Evolutionary conservation across 92 coral and sea anemone species (phyloP).

Genomic region (Parazoanthus atlanticus): DNA sequence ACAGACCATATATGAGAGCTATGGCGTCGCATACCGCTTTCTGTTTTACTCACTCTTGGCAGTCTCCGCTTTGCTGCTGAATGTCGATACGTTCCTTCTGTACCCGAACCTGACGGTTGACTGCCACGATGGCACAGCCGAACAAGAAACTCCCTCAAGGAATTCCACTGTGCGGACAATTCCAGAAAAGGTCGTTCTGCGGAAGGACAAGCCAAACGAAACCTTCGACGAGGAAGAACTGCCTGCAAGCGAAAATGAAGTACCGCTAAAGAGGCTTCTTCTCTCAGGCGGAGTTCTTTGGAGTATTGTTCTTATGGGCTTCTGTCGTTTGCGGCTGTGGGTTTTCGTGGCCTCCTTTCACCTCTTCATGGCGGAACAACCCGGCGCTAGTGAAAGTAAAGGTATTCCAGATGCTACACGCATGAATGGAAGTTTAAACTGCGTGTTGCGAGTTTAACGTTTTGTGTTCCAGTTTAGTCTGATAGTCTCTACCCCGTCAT

Average conservation of each 20-base stretch:
- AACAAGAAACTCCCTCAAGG: not conserved
- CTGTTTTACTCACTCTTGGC: slow-evolving; percentile 19
- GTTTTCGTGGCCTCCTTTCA: slow-evolving; percentile 19
- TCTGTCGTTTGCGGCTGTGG: slow-evolving; percentile 21
- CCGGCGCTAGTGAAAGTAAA: not conserved
- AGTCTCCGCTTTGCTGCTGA: not conserved
- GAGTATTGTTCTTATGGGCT: slow-evolving; percentile 21
- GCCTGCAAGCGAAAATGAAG: not conserved
- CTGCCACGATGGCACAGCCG: not conserved
- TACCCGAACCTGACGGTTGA: not conserved
- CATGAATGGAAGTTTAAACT: too few relatives aligned
- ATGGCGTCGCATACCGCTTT: slow-evolving; percentile 25
- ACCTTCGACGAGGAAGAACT: not conserved
- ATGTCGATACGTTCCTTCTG: slow-evolving; percentile 6
- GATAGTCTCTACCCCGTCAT: too few relatives aligned
- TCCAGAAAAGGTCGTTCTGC: not conserved
- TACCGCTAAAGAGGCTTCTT: not conserved
- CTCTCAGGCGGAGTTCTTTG: slow-evolving; percentile 22
- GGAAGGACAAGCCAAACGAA: not conserved
- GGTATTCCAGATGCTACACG: not conserved
- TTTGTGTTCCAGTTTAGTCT: too few relatives aligned
- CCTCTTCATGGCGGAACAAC: slow-evolving; percentile 29
- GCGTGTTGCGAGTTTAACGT: too few relatives aligned
- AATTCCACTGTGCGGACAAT: not conserved
- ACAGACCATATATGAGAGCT: not conserved